Evolutionary conservation across 2,888 invertebrate genomes (phyloP).

Genomic region (Sacculina carcini): DNA sequence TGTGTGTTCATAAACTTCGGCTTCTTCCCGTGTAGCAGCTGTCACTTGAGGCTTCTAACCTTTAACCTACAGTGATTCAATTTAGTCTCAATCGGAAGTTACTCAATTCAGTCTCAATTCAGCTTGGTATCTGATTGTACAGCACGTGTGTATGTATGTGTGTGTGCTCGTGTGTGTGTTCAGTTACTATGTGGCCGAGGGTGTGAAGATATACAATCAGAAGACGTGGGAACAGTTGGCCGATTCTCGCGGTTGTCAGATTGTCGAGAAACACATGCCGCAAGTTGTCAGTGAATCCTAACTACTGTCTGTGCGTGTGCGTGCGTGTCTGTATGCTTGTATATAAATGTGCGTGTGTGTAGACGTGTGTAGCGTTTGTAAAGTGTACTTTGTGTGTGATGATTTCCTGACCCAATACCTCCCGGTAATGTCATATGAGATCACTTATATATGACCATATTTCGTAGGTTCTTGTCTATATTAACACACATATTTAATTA

Average conservation of each 20-base stretch:
- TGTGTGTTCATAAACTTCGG: no score
- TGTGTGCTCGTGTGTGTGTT: slow-evolving; percentile 1
- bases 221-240: slow-evolving; percentile 27
- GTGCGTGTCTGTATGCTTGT: not conserved
- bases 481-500: no score
- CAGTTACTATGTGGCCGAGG: slow-evolving; percentile 29
- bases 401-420: not conserved
- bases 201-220: slow-evolving; percentile 27
- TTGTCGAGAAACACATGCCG: slow-evolving; percentile 24
- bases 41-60: no score
- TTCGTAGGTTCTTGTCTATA: slow-evolving; percentile 6
- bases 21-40: no score
- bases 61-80: no score
- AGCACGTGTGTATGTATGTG: not conserved
- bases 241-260: slow-evolving; percentile 21
- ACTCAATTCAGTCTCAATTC: not conserved
- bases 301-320: no score
- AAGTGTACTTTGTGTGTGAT: not conserved
- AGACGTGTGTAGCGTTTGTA: not conserved
- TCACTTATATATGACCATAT: not conserved
- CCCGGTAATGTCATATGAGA: not conserved
- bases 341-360: not conserved
- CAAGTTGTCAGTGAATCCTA: slow-evolving; percentile 16
- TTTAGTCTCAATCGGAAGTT: not conserved
- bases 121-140: not conserved